These are phyloP conservation scores for Pinna nobilis DNA, from an alignment of 1,140 invertebrate genomes.

Conservation along the genomic window DNA sequence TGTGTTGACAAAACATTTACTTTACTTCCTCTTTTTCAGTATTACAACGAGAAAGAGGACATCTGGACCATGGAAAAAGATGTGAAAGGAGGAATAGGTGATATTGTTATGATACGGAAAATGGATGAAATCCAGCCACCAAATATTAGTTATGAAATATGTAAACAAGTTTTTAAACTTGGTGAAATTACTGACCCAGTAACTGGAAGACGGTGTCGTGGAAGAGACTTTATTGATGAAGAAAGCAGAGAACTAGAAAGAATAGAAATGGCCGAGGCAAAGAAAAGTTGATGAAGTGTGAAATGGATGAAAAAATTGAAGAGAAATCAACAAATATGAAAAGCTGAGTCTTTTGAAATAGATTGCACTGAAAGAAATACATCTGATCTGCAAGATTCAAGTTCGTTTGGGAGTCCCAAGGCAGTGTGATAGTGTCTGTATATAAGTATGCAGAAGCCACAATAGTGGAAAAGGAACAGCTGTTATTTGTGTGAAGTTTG, in stretches of 20 bases:
- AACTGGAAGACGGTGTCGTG: slow-evolving; percentile 3
- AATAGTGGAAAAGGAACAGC: no score
- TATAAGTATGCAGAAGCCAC: no score
- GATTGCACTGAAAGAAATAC: no score
- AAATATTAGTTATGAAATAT: slow-evolving; percentile 7
- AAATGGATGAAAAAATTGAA: no score
- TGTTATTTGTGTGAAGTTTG: no score
- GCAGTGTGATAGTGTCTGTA: no score
- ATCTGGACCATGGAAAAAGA: slow-evolving; percentile 10
- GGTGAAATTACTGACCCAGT: slow-evolving; percentile 16
- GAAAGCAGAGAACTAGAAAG: not conserved
- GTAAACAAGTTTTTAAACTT: slow-evolving; percentile 4
- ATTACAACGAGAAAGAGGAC: slow-evolving; percentile 1
- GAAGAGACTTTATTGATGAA: slow-evolving; percentile 8
- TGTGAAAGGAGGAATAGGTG: slow-evolving; percentile 6
- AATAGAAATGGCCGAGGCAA: no score
- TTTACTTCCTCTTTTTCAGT: not conserved
- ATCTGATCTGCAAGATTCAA: no score
- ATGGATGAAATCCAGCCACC: slow-evolving; percentile 4
- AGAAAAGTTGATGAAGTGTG: no score
- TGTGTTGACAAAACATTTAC: not conserved
- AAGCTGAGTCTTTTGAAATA: no score
- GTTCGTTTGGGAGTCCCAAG: no score
- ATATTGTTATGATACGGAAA: slow-evolving; percentile 11
- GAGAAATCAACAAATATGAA: no score